These are phyloP conservation scores for Epizoanthus illoricatus DNA, from an alignment of 92 coral and sea anemone species.

Conservation along the genomic window DNA sequence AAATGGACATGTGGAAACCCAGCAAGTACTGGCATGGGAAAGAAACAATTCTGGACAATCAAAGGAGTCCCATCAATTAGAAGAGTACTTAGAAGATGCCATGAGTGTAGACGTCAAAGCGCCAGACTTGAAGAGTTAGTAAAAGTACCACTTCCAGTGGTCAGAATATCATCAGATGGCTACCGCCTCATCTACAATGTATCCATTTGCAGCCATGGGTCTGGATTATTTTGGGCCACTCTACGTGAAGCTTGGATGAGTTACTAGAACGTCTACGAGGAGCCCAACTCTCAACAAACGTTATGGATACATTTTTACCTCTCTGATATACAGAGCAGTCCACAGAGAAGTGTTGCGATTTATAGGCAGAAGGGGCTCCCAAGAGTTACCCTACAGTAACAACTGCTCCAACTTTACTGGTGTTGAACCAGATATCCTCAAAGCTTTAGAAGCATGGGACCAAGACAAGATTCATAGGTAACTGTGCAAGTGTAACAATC, in stretches of 20 bases:
- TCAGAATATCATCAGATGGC: slow-evolving; percentile 8
- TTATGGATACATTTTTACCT: slow-evolving; percentile 61
- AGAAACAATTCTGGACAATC: slow-evolving; percentile 48
- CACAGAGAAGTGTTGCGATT: slow-evolving; percentile 54
- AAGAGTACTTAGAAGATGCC: slow-evolving; percentile 46
- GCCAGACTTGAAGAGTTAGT: slow-evolving; percentile 52
- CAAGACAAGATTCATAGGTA: slow-evolving; percentile 33
- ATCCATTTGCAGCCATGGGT: slow-evolving; percentile 66
- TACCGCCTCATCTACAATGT: slow-evolving; percentile 47
- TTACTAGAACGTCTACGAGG: slow-evolving; percentile 49
- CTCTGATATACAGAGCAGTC: slow-evolving; percentile 61
- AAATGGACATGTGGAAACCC: slow-evolving; percentile 57
- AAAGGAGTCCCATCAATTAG: slow-evolving; percentile 47
- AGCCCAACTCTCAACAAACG: slow-evolving; percentile 50
- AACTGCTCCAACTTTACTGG: slow-evolving; percentile 63
- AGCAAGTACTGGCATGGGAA: slow-evolving; percentile 46
- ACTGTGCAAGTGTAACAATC: slow-evolving; percentile 34
- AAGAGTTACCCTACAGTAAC: slow-evolving; percentile 54
- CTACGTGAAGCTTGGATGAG: slow-evolving; percentile 51
- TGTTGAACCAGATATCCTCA: slow-evolving; percentile 49
- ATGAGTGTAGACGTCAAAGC: slow-evolving; percentile 52
- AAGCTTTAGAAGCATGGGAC: slow-evolving; percentile 51
- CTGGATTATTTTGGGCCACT: slow-evolving; percentile 62
- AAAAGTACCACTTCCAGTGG: slow-evolving; percentile 55
- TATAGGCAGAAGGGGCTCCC: slow-evolving; percentile 46